These are phyloP conservation scores for Poecilus cupreus DNA, from an alignment of 2,888 invertebrate genomes.

Conservation along the genomic window DNA sequence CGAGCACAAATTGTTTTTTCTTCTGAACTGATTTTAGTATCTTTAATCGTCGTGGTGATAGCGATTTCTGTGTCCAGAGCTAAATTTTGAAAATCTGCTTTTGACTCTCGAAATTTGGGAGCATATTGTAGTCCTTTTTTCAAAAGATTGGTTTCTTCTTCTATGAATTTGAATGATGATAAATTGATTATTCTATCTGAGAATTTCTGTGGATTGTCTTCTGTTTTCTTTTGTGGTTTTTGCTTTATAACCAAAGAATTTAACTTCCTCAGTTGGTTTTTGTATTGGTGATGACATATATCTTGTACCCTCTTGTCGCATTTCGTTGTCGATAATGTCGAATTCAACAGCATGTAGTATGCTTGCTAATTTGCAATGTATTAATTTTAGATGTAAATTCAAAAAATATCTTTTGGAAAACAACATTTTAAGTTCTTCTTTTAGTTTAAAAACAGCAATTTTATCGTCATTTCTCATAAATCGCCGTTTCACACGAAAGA, in stretches of 20 bases:
- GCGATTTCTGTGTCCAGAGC: neutral
- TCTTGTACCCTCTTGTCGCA: neutral
- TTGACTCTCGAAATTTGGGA: neutral
- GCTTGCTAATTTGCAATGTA: conserved; percentile 7
- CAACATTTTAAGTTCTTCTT: neutral
- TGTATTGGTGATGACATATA: neutral
- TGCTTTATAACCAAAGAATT: neutral
- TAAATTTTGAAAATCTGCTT: neutral
- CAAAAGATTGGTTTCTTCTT: neutral
- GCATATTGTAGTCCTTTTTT: neutral
- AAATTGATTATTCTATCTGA: neutral
- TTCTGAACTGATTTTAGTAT: neutral
- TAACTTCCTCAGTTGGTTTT: neutral
- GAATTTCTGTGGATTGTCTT: neutral
- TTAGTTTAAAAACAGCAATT: no score
- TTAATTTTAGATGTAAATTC: conserved; percentile 23
- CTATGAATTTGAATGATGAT: neutral
- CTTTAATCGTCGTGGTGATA: neutral
- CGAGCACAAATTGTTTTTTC: neutral
- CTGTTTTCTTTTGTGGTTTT: neutral
- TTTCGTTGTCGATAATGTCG: neutral
- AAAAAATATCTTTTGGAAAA: neutral
- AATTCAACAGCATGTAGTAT: conserved; percentile 6
- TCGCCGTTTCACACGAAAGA: no score
- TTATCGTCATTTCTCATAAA: no score